Evolutionary conservation across 2,888 invertebrate species (phyloP), one percentile per base, ranked within the genome.

Genomic region (Aphodius granarius): DNA sequence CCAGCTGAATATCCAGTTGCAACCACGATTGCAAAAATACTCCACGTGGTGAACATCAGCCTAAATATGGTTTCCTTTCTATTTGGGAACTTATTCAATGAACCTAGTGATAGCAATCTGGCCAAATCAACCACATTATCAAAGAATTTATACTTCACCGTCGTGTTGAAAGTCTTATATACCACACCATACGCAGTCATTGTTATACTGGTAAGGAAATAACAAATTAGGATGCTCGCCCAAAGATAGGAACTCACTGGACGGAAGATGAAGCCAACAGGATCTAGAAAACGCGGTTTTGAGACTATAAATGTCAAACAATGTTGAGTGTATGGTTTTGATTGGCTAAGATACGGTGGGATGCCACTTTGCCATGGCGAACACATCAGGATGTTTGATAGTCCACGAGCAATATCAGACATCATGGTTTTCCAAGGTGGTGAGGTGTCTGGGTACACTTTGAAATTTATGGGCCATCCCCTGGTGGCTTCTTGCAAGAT

Each of bases 231-330:
- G 16, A 78, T 68, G 20, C 23, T 16, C 9, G 76, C 4, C 78
- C 78, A 78, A 6, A 78, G 23, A 22, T 63, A 21, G 9, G 5
- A n/a, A 6, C 18, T n/a, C 6, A 78, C 63, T 17, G 78, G 76
- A 17, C 73, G 73, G 21, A 78, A 78, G 70, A 73, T 72, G 63
- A 73, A 77, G 13, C 17, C 72, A 17, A 19, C 22, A 62, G 18
- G 13, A 18, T 72, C 64, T 22, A 75, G 63, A 16, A 65, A 43
- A 64, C 19, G 23, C 63, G 78, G 77, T 22, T 78, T 78, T 9
- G 78, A 78, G 65, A 78, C 78, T 21, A 79, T 71, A 73, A 78
- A 79, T 18, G 79, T 79, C n/a, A 75, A 21, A 20, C 79, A 79
- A 5, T 23, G 21, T 70, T 78, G 75, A 16, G 77, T 72, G 63